These are phyloP conservation scores for Plebejus argus DNA, from an alignment of 2,888 invertebrate genomes.

Conservation along the genomic window DNA sequence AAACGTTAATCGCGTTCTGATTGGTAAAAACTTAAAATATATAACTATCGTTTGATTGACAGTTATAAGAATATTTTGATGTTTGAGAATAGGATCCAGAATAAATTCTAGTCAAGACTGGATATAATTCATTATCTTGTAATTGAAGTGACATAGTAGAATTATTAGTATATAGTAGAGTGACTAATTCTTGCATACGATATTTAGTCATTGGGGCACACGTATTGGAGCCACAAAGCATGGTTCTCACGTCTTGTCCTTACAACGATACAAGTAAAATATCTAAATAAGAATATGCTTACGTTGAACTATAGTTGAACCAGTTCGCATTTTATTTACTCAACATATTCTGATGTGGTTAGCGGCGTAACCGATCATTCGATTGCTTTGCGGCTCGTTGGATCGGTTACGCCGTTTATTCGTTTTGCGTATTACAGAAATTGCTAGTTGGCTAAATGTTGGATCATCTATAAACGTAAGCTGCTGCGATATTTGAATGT, in stretches of 20 bases:
- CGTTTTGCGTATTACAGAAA: conserved; percentile 26
- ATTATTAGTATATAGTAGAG: too few relatives aligned
- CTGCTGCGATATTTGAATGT: neutral
- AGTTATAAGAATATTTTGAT: neutral
- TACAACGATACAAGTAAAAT: neutral
- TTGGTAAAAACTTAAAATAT: too few relatives aligned
- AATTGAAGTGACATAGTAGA: too few relatives aligned
- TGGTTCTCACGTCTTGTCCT: neutral
- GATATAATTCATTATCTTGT: neutral
- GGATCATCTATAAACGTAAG: neutral
- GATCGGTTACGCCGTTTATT: conserved; percentile 43
- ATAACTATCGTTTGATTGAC: neutral
- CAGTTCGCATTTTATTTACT: conserved; percentile 33
- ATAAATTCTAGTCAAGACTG: neutral
- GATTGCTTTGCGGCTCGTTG: conserved; percentile 49
- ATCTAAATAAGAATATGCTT: conserved; percentile 31
- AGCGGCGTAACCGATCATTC: conserved; percentile 44
- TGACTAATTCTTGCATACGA: too few relatives aligned
- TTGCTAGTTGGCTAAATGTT: conserved; percentile 3
- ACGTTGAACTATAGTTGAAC: conserved; percentile 3
- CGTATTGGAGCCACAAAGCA: neutral
- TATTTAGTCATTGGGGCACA: neutral
- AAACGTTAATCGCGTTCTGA: neutral
- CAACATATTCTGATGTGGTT: conserved; percentile 36
- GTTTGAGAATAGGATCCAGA: neutral